These are phyloP conservation scores for Philopotamus ludificatus DNA, from an alignment of 1,140 invertebrate genomes.

Conservation along the genomic window DNA sequence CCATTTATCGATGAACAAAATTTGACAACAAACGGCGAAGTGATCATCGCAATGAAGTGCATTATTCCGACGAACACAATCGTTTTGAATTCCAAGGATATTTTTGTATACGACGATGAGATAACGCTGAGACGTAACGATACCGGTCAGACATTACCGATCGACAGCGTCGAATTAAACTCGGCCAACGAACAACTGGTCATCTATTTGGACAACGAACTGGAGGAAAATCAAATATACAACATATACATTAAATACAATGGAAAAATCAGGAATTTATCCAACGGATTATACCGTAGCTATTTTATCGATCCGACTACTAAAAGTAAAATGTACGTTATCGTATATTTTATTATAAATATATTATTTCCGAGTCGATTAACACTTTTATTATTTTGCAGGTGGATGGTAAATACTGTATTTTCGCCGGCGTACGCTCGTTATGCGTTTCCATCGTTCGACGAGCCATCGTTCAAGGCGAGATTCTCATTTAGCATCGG, in stretches of 20 bases:
- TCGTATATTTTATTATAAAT: background rate
- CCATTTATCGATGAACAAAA: constrained; percentile 18
- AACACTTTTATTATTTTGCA: constrained; percentile 44
- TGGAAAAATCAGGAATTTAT: constrained; percentile 18
- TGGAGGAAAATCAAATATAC: constrained; percentile 2
- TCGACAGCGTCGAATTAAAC: background rate
- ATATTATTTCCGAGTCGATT: constrained; percentile 1
- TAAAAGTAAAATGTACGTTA: constrained; percentile 3
- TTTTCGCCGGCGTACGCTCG: constrained; percentile 75
- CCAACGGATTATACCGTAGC: constrained; percentile 29
- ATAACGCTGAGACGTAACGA: background rate
- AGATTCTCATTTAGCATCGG: constrained; percentile 62
- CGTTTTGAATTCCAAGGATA: constrained; percentile 27
- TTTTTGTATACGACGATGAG: constrained; percentile 9
- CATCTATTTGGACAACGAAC: constrained; percentile 10
- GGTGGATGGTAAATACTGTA: constrained; percentile 65
- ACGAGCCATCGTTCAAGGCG: constrained; percentile 79
- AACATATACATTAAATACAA: constrained; percentile 19
- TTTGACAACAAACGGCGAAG: constrained; percentile 18
- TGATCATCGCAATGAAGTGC: constrained; percentile 25
- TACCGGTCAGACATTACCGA: background rate
- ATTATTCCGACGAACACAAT: constrained; percentile 20
- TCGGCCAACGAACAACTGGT: constrained; percentile 10
- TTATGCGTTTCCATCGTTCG: constrained; percentile 78
- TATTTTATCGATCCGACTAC: constrained; percentile 5